Evolutionary conservation across 2,888 invertebrate genomes (phyloP).

Genomic region (Agrypnus murinus): DNA sequence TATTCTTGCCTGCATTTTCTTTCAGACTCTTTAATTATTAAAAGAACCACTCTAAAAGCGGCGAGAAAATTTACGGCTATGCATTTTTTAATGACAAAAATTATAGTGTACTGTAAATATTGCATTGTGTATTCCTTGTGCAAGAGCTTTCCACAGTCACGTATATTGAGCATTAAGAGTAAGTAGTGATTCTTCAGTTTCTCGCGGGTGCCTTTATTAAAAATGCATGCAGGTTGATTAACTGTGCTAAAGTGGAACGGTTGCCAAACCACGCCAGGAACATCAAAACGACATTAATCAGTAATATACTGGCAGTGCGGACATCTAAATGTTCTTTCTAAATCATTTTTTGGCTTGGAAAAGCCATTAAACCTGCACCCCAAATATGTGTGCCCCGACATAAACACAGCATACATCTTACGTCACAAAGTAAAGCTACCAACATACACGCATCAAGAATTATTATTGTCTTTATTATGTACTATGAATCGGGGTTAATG

Average conservation of each 20-base stretch:
- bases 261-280: slow-evolving; percentile 38
- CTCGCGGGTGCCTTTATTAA: slow-evolving; percentile 14
- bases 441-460: too few relatives aligned
- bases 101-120: not conserved
- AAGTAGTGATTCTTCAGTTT: not conserved
- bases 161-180: not conserved
- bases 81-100: not conserved
- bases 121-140: not conserved
- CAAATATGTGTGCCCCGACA: slow-evolving; percentile 2
- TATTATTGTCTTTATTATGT: too few relatives aligned
- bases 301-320: slow-evolving; percentile 41
- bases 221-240: slow-evolving; percentile 32
- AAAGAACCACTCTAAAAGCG: not conserved
- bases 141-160: not conserved
- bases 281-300: slow-evolving; percentile 49
- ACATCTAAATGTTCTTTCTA: slow-evolving; percentile 39
- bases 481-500: slow-evolving; percentile 20
- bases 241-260: slow-evolving; percentile 23
- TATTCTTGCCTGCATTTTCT: too few relatives aligned
- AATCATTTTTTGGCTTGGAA: slow-evolving; percentile 39
- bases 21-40: too few relatives aligned
- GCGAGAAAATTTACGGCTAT: not conserved
- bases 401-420: slow-evolving; percentile 9
- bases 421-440: not conserved
- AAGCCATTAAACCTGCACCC: slow-evolving; percentile 19